phyloP scores from a whole-genome alignment of 1,140 invertebrate species.

The Atta texana region DNA sequence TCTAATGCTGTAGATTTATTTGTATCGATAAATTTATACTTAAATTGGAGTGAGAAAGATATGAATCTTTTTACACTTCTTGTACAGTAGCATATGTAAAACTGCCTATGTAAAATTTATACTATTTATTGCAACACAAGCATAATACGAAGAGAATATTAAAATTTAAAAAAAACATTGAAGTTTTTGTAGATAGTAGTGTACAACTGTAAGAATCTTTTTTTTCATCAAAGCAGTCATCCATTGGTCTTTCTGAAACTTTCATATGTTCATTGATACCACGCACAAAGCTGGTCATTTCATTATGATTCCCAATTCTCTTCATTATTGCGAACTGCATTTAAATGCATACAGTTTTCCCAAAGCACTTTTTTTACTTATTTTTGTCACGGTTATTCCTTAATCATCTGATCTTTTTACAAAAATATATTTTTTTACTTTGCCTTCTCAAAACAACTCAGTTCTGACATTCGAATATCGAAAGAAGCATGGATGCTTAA shows the following conservation, averaged over 20 bases:
- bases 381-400: background rate
- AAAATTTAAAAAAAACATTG: constrained; percentile 31
- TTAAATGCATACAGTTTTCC: background rate
- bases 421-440: constrained; percentile 29
- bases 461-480: constrained; percentile 44
- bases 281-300: background rate
- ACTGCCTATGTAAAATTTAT: constrained; percentile 50
- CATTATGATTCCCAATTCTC: constrained; percentile 11
- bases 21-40: constrained; percentile 40
- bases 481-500: constrained; percentile 50
- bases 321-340: background rate
- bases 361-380: background rate
- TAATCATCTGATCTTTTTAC: background rate
- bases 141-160: constrained; percentile 41
- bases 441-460: background rate
- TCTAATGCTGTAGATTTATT: constrained; percentile 42
- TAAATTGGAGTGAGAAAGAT: constrained; percentile 31
- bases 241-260: constrained; percentile 27
- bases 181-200: constrained; percentile 57
- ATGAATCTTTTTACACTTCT: constrained; percentile 44
- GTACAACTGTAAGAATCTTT: constrained; percentile 50
- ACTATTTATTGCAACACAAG: constrained; percentile 45
- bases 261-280: constrained; percentile 14
- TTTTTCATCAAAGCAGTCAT: constrained; percentile 48
- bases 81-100: constrained; percentile 58